A percentile compares a stretch with the other conserved stretches of the same genome.
phyloP scores from a whole-genome alignment of 2,113 vertebrate species.

The Scomber scombrus region DNA sequence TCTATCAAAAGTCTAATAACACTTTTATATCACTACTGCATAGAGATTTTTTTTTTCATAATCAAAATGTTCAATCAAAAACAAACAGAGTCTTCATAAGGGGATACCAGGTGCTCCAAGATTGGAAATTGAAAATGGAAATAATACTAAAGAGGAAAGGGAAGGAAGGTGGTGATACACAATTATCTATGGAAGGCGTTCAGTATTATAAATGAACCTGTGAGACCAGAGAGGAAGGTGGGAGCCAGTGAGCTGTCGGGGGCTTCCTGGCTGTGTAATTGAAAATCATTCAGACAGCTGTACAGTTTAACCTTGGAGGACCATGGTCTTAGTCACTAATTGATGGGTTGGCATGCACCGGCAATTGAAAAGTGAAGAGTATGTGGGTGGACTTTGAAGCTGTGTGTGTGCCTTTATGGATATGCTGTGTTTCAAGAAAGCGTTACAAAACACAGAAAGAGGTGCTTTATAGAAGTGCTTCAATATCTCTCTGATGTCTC shows the following conservation, averaged over 20 bases:
- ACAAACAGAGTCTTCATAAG: slow-evolving; percentile 7
- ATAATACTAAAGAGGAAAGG: slow-evolving; percentile 50
- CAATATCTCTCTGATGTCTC: not conserved
- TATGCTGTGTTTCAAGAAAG: not conserved
- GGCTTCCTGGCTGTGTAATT: slow-evolving; percentile 78
- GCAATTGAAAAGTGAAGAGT: slow-evolving; percentile 61
- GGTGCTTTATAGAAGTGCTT: slow-evolving; percentile 6
- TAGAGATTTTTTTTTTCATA: not conserved
- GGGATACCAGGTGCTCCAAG: slow-evolving; percentile 52
- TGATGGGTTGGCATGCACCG: slow-evolving; percentile 74
- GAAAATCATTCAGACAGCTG: slow-evolving; percentile 85
- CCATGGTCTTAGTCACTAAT: slow-evolving; percentile 77
- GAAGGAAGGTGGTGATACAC: slow-evolving; percentile 63
- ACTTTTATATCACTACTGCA: not conserved
- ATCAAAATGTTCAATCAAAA: slow-evolving; percentile 26
- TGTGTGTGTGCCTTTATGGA: slow-evolving; percentile 34
- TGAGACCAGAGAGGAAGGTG: slow-evolving; percentile 54
- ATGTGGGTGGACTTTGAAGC: slow-evolving; percentile 36
- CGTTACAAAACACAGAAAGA: not conserved
- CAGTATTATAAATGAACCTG: slow-evolving; percentile 77
- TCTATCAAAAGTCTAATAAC: slow-evolving; percentile 11
- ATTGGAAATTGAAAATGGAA: slow-evolving; percentile 69
- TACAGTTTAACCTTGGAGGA: slow-evolving; percentile 84
- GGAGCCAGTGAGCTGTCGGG: slow-evolving; percentile 55
- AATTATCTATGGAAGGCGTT: slow-evolving; percentile 68